Evolutionary conservation across 2,797 vertebrate species (phyloP).

Genomic region (Anomalospiza imberbis): DNA sequence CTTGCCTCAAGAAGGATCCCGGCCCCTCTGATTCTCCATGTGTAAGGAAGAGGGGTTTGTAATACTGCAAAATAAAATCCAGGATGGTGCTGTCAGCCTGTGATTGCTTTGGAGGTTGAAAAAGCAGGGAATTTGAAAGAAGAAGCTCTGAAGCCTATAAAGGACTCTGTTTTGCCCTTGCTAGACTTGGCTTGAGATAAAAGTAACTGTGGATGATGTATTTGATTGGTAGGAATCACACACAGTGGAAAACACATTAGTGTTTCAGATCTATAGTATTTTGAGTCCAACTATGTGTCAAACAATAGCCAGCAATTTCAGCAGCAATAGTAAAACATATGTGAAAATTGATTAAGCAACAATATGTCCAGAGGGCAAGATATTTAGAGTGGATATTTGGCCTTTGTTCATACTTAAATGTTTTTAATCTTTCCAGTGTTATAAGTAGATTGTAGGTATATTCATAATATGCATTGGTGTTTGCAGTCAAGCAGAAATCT

Average conservation of each 20-base stretch:
- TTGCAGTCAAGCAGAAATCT: neutral
- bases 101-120: neutral
- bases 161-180: neutral
- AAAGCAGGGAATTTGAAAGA: slow-evolving; percentile 1
- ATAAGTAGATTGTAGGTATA: neutral
- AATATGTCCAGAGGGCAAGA: neutral
- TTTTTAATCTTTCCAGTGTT: neutral
- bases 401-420: neutral
- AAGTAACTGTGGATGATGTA: slow-evolving; percentile 7
- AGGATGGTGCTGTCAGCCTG: neutral
- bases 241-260: neutral
- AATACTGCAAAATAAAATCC: neutral
- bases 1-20: neutral
- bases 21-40: neutral
- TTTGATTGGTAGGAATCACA: neutral
- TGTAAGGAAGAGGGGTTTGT: neutral
- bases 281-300: neutral
- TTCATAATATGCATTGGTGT: neutral
- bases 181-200: slow-evolving; percentile 34
- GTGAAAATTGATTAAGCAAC: neutral
- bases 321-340: neutral
- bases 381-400: neutral
- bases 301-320: neutral
- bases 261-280: neutral
- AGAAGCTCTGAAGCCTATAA: slow-evolving; percentile 11